These are phyloP conservation scores for Tricholauxania praeusta DNA, from an alignment of 2,888 invertebrate species.

Conservation along the genomic window DNA sequence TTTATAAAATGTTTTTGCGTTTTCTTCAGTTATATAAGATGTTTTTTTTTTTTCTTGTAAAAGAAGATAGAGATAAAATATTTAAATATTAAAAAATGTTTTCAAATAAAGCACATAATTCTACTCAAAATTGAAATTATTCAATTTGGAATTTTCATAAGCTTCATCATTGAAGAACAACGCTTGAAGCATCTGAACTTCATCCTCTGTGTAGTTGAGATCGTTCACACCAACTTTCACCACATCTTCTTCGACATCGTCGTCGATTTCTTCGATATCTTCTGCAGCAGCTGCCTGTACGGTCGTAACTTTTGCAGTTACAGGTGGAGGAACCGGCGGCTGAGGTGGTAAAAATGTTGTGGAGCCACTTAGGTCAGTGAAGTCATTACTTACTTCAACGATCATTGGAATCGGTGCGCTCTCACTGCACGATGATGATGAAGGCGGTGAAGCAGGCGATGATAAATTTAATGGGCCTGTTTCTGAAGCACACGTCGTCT, in stretches of 20 bases:
- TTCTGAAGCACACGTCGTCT: neutral
- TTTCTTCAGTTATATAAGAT: slow-evolving; percentile 12
- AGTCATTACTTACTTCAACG: slow-evolving; percentile 39
- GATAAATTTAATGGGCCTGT: slow-evolving; percentile 6
- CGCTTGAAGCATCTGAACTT: slow-evolving; percentile 43
- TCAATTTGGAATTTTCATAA: slow-evolving; percentile 42
- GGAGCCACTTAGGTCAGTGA: slow-evolving; percentile 39
- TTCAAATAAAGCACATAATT: slow-evolving; percentile 43
- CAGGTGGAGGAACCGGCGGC: slow-evolving; percentile 41
- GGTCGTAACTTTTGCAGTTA: slow-evolving; percentile 41
- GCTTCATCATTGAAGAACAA: slow-evolving; percentile 40
- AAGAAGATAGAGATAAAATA: slow-evolving; percentile 17
- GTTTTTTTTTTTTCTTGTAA: slow-evolving; percentile 16
- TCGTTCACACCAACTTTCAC: slow-evolving; percentile 39
- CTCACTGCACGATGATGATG: slow-evolving; percentile 28
- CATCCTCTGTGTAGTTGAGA: slow-evolving; percentile 45
- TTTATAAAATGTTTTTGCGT: slow-evolving; percentile 23
- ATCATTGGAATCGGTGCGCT: slow-evolving; percentile 39
- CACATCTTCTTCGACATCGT: slow-evolving; percentile 36
- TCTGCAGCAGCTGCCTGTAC: slow-evolving; percentile 31
- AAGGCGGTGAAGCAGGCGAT: slow-evolving; percentile 18
- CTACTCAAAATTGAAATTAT: slow-evolving; percentile 38
- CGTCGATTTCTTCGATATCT: slow-evolving; percentile 29
- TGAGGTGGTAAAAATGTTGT: slow-evolving; percentile 44
- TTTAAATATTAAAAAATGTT: slow-evolving; percentile 19